A percentile compares a stretch with the other conserved stretches of the same genome.
Conservation (phyloP, 2,888 invertebrate genomes). For the Lepidocyrtinus sp. region DNA sequence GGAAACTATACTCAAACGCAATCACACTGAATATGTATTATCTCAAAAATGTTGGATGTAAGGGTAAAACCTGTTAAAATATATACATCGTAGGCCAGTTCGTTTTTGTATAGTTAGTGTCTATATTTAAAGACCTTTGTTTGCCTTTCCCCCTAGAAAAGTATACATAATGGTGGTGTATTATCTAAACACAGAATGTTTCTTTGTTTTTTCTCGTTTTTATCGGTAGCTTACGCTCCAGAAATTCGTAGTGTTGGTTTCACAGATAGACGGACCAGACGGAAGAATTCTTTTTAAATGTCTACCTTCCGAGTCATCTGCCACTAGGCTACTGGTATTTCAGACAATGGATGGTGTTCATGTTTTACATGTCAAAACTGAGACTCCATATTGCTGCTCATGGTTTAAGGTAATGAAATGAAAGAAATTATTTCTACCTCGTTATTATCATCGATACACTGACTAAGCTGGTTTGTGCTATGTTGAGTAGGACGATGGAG, state of each 20-base stretch:
- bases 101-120: no score
- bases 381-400: conserved; percentile 65
- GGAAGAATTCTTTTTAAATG: conserved; percentile 58
- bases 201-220: conserved; percentile 1
- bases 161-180: background rate
- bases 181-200: background rate
- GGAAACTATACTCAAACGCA: background rate
- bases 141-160: no score
- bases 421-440: background rate
- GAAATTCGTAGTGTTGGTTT: conserved; percentile 60
- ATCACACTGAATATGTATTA: no score
- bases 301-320: conserved; percentile 58
- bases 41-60: no score
- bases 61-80: no score
- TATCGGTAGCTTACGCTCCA: conserved; percentile 48
- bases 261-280: conserved; percentile 56
- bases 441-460: no score
- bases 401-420: conserved; percentile 57
- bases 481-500: no score
- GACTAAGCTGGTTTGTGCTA: no score
- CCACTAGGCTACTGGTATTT: conserved; percentile 53
- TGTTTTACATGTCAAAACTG: conserved; percentile 60
- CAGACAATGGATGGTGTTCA: conserved; percentile 55
- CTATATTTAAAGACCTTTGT: no score
- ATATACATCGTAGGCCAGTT: no score